A percentile compares a stretch with the other conserved stretches of the same genome.
Evolutionary conservation across 2,888 invertebrate genomes (phyloP).

Genomic region (Eupithecia insigniata): DNA sequence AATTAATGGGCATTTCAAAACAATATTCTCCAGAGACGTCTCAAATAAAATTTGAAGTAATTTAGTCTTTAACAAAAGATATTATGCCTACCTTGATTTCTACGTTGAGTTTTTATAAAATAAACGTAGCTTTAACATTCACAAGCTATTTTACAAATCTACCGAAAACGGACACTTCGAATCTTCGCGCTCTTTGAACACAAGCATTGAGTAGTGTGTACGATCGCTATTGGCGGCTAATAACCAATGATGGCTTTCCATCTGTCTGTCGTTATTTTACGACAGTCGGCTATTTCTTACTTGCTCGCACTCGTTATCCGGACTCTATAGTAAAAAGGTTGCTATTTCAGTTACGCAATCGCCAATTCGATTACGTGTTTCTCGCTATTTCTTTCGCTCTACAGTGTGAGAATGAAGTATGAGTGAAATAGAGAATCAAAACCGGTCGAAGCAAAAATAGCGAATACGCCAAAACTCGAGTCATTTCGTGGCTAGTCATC

Average conservation of each 20-base stretch:
- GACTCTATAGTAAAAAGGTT: slow-evolving; percentile 37
- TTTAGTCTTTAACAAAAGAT: neutral
- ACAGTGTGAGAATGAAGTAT: slow-evolving; percentile 44
- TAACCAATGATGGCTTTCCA: slow-evolving; percentile 87
- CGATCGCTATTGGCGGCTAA: slow-evolving; percentile 73
- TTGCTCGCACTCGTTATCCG: slow-evolving; percentile 58
- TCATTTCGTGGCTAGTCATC: slow-evolving; percentile 82
- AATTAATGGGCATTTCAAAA: slow-evolving; percentile 2
- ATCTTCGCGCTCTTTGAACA: slow-evolving; percentile 59
- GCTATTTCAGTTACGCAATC: slow-evolving; percentile 68
- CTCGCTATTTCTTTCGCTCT: slow-evolving; percentile 56
- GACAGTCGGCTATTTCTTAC: slow-evolving; percentile 56
- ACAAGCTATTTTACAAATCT: neutral
- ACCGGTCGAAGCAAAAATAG: slow-evolving; percentile 73
- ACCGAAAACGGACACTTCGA: slow-evolving; percentile 44
- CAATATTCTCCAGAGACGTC: slow-evolving; percentile 32
- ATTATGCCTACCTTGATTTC: neutral
- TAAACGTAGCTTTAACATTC: neutral
- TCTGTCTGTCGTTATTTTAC: slow-evolving; percentile 85
- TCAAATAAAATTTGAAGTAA: neutral
- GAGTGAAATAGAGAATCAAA: slow-evolving; percentile 55
- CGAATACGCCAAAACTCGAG: slow-evolving; percentile 70
- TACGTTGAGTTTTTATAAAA: slow-evolving; percentile 24
- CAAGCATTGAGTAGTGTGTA: slow-evolving; percentile 71
- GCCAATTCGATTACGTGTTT: slow-evolving; percentile 58